Evolutionary conservation across 2,797 vertebrate species (phyloP), one percentile per base, ranked within the genome.

Genomic region (Falco novaeseelandiae): DNA sequence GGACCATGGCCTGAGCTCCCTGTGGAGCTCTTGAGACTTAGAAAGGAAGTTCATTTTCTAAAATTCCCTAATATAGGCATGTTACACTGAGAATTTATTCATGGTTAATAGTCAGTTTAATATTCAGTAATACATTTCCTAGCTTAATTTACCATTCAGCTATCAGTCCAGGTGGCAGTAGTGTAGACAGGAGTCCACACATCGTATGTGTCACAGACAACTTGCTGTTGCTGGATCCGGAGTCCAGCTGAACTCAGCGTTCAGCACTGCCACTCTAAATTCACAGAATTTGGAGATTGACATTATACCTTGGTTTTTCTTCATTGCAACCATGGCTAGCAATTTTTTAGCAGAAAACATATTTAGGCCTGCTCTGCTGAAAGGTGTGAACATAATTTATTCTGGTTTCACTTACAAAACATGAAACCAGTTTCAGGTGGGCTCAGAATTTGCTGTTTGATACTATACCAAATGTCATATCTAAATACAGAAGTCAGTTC

Each of bases 151-250:
- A 86, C 90, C 82, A 72, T 80, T 96, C 94, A 94, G 88, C 90
- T 94, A 87, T 96, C 97, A 96, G 90, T 91, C 90, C 97, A 97
- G 96, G 95, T 94, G 95, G 94, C 29, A 42, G 87, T 81, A 84
- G 80, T 55, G 83, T 54, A 92, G 93, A 94, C 88, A 93, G 73
- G 90, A 96, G 86, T 93, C 90, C 87, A 89, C 89, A 89, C 90
- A 22, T 91, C 5, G 11, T 83, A 69, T 36, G 78, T 96, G 89
- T 82, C 83, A 29, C 92, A 90, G 93, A 86, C 91, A 92, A 79
- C 65, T 91, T 82, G 91, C 82, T 89, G 91, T 93, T 92, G 44
- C 51, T 78, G 87, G 74, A 90, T 29, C 32, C 3, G 12, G 48
- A 86, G 84, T 96, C 92, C 94, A 92, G 82, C 90, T 61, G 82